These are phyloP conservation scores for Lithobates sylvaticus DNA, from an alignment of 2,797 vertebrate genomes.

Conservation along the genomic window DNA sequence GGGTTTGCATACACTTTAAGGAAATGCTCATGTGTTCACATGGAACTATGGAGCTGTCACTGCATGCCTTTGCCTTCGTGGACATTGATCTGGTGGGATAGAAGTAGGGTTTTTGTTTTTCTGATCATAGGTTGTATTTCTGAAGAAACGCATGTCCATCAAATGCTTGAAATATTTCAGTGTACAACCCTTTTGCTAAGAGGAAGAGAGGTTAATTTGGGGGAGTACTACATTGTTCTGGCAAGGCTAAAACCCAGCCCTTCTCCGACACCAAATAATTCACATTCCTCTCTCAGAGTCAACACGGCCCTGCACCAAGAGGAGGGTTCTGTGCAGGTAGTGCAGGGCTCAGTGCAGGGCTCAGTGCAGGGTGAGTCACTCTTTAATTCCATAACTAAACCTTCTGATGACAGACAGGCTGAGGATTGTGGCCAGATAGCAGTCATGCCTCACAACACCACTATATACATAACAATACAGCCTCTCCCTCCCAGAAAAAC, in stretches of 20 bases:
- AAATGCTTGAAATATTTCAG: too few species aligned
- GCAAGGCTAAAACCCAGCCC: not conserved
- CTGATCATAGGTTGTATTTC: too few species aligned
- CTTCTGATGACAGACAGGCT: not conserved
- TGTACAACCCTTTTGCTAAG: too few species aligned
- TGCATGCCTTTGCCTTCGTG: too few species aligned
- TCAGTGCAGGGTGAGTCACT: not conserved
- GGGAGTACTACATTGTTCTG: not conserved
- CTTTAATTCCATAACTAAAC: not conserved
- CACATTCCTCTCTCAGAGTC: conserved; percentile 37
- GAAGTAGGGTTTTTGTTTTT: too few species aligned
- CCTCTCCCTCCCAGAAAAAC: not conserved
- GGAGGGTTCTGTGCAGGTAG: conserved; percentile 2
- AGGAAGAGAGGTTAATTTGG: not conserved
- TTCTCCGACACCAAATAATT: not conserved
- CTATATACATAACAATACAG: not conserved
- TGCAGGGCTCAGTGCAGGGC: not conserved
- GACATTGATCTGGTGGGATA: too few species aligned
- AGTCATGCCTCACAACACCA: too few species aligned
- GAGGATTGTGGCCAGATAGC: too few species aligned
- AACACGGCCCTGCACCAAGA: not conserved
- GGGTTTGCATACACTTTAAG: too few species aligned
- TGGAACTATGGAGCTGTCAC: too few species aligned
- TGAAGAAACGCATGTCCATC: too few species aligned
- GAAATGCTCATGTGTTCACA: too few species aligned